phyloP scores from a whole-genome alignment of 2,113 vertebrate species.

The Dicaeum eximium region DNA sequence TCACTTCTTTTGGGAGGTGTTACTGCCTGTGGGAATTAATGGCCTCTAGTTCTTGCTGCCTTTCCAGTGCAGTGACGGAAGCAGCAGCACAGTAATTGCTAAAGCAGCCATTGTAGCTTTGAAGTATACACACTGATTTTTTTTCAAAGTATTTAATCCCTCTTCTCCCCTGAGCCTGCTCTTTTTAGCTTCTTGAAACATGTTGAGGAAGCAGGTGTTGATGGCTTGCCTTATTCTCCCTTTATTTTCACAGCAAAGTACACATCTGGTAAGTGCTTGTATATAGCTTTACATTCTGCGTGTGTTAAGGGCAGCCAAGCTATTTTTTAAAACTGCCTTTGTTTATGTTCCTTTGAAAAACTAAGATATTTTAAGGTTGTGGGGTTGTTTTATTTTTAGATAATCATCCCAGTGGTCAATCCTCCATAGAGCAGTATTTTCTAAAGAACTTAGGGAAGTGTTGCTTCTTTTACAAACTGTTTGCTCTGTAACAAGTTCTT shows the following conservation, averaged over 20 bases:
- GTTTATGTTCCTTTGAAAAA: neutral
- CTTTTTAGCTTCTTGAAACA: neutral
- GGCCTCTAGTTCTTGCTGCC: neutral
- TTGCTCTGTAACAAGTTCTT: neutral
- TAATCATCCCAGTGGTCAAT: neutral
- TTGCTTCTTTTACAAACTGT: neutral
- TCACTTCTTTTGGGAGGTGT: neutral
- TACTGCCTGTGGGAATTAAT: neutral
- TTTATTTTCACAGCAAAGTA: neutral
- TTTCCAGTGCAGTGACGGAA: neutral
- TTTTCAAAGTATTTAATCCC: neutral
- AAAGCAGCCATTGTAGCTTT: neutral
- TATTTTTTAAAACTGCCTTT: neutral
- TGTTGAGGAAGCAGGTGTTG: neutral
- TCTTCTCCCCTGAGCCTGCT: neutral
- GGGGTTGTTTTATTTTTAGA: neutral
- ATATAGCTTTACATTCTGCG: neutral
- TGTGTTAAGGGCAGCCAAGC: neutral
- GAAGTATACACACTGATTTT: neutral
- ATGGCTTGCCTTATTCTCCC: neutral
- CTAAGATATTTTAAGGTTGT: neutral
- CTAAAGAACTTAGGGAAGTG: neutral
- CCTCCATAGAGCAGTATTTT: neutral
- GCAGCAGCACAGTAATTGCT: neutral
- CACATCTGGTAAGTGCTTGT: neutral